Base-by-base conservation (phyloP, 2,797 vertebrate genomes). In the Karalla daura region DNA sequence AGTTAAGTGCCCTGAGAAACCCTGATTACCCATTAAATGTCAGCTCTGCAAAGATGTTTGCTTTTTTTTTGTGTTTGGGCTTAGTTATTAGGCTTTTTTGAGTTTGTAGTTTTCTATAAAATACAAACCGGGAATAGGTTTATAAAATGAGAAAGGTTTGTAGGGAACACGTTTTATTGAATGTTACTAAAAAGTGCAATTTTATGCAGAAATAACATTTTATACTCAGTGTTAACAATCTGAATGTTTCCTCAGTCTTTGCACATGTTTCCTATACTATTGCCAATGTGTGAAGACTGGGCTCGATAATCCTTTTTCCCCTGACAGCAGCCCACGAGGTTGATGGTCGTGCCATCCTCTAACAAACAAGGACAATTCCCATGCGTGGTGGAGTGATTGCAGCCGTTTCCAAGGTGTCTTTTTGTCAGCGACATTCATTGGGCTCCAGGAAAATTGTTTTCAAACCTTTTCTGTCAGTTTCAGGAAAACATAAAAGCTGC, bases 401-500 rank as follows among this genome's bases (percentile, higher is more conserved):
- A 46, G 20, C 20, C 21, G 4, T 67, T 84, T 24, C 35, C 63
- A 65, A 78, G 56, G 67, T 76, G 74, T 67, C 59, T 67, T 68
- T 56, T 39, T 62, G 46, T 64, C 71, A 80, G 33, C 61, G 63
- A 32, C 44, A 30, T 62, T 43, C 25, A 67, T 60, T 71, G 50
- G 37, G 69, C 59, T 78, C 30, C 54, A 37, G 54, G 13, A 76
- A n/a, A 75, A 83, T 51, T 27, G 40, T 70, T 78, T 81, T 52
- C 17, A 55, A 54, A 40, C 10, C n/a, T 62, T 47, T 72, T 74
- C 47, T 24, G 39, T 61, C 28, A 5, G 3, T 36, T 74, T 65
- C 50, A 71, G 41, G 18, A n/a, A 62, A 51, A 72, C 30, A 52
- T 63, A 60, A 83, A 65, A 43, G 47, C 23, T 13, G 13, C 40